Conservation (phyloP, 2,888 invertebrate species). For the Acleris sparsana region DNA sequence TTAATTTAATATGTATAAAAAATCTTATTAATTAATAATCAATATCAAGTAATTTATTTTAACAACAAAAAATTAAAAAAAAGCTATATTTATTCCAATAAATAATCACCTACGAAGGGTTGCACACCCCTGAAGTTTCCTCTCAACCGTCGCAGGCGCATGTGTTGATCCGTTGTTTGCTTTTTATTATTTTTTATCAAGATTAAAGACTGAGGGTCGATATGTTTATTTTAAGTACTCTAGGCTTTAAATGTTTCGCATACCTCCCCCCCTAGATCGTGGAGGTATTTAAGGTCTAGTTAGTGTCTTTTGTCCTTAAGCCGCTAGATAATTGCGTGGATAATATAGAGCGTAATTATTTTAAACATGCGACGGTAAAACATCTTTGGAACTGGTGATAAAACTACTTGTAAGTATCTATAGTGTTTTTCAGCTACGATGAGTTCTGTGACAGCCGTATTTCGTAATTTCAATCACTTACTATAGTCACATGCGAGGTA, state of each 20-base stretch:
- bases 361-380: neutral
- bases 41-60: no score
- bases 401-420: no score
- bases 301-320: slow-evolving; percentile 15
- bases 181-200: slow-evolving; percentile 52
- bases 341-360: neutral
- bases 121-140: slow-evolving; percentile 52
- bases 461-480: no score
- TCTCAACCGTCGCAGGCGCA: slow-evolving; percentile 56
- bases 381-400: no score
- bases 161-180: slow-evolving; percentile 57
- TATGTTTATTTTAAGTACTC: slow-evolving; percentile 6
- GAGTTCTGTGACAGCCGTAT: no score
- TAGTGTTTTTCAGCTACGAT: no score
- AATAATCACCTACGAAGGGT: slow-evolving; percentile 44
- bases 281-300: slow-evolving; percentile 18
- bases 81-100: no score
- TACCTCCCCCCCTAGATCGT: slow-evolving; percentile 22
- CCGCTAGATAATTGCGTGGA: slow-evolving; percentile 12
- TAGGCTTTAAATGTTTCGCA: slow-evolving; percentile 23
- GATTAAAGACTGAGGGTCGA: slow-evolving; percentile 44
- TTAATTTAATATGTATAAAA: no score
- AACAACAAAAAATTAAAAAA: no score
- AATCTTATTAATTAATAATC: no score
- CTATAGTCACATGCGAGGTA: no score